A percentile compares a stretch with the other conserved stretches of the same genome.
Evolutionary conservation across 2,888 invertebrate species (phyloP).

Genomic region (Disparrhopalites patrizii): DNA sequence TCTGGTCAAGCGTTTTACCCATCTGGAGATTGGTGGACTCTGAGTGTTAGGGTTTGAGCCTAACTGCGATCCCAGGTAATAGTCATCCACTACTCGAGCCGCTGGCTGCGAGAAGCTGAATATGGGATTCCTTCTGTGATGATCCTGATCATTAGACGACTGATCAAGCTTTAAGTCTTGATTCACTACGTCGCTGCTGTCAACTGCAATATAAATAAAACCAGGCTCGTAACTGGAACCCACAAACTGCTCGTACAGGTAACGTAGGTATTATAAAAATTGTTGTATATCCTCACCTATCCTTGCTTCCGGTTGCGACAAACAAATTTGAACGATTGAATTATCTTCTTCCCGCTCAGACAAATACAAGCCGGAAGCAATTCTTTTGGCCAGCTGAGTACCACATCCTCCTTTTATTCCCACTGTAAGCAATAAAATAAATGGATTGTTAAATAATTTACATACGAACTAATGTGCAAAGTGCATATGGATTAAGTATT

Average conservation of each 20-base stretch:
- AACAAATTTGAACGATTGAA: constrained; percentile 30
- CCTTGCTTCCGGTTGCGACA: constrained; percentile 36
- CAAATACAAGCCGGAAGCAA: constrained; percentile 23
- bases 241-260: not conserved
- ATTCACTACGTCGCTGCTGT: constrained; percentile 7
- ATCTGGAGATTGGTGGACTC: constrained; percentile 33
- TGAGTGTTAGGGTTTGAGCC: constrained; percentile 19
- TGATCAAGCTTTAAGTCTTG: constrained; percentile 27
- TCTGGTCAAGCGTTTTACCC: constrained; percentile 84
- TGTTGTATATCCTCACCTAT: constrained; percentile 16
- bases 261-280: not conserved
- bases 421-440: constrained; percentile 8
- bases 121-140: constrained; percentile 1
- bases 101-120: constrained; percentile 46
- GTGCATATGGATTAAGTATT: no score
- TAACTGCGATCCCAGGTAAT: constrained; percentile 38
- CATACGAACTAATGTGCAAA: not conserved
- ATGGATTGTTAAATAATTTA: not conserved
- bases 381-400: constrained; percentile 25
- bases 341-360: constrained; percentile 12
- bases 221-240: no score
- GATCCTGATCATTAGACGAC: not conserved
- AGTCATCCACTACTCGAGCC: constrained; percentile 34
- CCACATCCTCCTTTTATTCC: constrained; percentile 19
- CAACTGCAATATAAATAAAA: no score